Conservation (phyloP, 2,797 vertebrate species). For the Tapera naevia region DNA sequence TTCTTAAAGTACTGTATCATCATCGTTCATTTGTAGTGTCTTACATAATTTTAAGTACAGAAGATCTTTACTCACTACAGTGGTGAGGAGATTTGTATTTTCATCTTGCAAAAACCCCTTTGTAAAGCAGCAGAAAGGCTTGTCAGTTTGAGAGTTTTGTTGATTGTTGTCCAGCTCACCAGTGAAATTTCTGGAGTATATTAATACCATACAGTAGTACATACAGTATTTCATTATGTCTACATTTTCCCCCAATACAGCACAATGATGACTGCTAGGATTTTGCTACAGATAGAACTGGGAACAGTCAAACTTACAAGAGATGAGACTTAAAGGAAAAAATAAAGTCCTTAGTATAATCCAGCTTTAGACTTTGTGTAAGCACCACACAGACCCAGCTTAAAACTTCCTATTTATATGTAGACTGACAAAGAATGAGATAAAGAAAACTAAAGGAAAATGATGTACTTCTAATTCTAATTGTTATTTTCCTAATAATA, state of each 20-base stretch:
- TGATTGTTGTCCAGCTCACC: not conserved
- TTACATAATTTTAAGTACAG: not conserved
- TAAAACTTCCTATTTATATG: not conserved
- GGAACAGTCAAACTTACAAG: not conserved
- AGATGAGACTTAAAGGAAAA: not conserved
- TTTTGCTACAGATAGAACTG: not conserved
- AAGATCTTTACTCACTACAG: not conserved
- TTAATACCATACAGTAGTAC: not conserved
- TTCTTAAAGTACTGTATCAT: not conserved
- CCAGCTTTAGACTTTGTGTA: constrained; percentile 25
- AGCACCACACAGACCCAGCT: not conserved
- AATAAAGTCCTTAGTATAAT: constrained; percentile 11
- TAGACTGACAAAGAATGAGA: not conserved
- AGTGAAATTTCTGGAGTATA: not conserved
- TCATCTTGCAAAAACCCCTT: not conserved
- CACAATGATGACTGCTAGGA: not conserved
- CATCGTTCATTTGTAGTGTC: not conserved
- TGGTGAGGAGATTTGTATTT: not conserved
- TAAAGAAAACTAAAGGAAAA: not conserved
- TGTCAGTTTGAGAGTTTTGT: not conserved
- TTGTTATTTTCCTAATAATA: not conserved
- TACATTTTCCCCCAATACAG: not conserved
- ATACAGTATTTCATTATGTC: not conserved
- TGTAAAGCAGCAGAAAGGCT: not conserved
- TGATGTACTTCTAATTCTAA: not conserved